Percentiles rank a stretch among this genome's conserved stretches.
phyloP scores from a whole-genome alignment of 2,113 vertebrate genomes.

The Dascyllus trimaculatus region DNA sequence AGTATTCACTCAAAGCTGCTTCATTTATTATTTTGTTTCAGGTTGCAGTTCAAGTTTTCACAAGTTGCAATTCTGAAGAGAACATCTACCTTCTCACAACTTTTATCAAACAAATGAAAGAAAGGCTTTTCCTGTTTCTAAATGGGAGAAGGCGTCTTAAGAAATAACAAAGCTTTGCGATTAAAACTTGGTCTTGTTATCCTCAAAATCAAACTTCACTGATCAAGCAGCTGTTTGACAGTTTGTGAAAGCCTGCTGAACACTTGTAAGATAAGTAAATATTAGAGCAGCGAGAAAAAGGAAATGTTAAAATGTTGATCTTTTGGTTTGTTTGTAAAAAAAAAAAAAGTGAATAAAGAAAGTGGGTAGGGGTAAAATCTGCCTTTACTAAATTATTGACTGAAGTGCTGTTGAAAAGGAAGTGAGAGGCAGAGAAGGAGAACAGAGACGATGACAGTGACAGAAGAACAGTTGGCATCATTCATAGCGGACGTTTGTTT shows the following conservation, averaged over 20 bases:
- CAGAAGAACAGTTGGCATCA: slow-evolving; percentile 52
- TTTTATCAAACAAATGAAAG: background rate
- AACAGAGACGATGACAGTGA: slow-evolving; percentile 27
- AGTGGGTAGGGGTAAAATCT: background rate
- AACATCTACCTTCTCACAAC: background rate
- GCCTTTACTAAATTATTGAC: slow-evolving; percentile 56
- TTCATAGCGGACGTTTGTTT: slow-evolving; percentile 26
- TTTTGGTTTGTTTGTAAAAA: background rate
- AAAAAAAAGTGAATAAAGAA: slow-evolving; percentile 8
- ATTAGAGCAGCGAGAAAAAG: slow-evolving; percentile 10
- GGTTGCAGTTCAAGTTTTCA: too few species aligned
- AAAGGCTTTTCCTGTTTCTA: background rate
- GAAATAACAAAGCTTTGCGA: too few species aligned
- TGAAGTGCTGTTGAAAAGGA: slow-evolving; percentile 32
- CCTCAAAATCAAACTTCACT: background rate
- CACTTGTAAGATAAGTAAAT: background rate
- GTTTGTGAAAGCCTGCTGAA: background rate
- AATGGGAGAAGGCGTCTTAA: too few species aligned
- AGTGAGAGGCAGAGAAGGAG: slow-evolving; percentile 25
- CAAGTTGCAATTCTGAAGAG: background rate
- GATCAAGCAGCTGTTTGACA: background rate
- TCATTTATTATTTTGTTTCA: too few species aligned
- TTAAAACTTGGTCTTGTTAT: too few species aligned
- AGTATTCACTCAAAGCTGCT: too few species aligned
- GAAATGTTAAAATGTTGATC: background rate